phyloP scores from a whole-genome alignment of 2,888 invertebrate genomes.

The Drosophila kuntzei region DNA sequence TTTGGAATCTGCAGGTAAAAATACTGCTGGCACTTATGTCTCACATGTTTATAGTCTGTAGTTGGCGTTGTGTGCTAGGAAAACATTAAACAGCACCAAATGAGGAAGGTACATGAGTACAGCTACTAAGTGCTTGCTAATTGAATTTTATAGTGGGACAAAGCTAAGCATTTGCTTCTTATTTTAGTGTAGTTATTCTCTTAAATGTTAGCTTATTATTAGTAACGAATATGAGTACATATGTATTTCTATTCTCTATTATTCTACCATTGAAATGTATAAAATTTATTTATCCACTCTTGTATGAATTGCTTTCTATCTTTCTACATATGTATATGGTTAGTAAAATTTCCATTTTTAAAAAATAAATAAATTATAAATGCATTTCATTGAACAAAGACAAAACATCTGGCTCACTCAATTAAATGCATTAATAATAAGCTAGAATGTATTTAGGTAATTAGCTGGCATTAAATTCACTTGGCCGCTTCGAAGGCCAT shows the following conservation, averaged over 20 bases:
- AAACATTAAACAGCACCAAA: constrained; percentile 46
- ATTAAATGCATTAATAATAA: constrained; percentile 34
- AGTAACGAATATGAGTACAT: no score
- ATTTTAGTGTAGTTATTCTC: neutral
- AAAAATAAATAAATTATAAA: no score
- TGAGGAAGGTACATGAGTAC: constrained; percentile 8
- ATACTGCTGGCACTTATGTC: constrained; percentile 48
- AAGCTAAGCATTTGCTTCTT: neutral
- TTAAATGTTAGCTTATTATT: neutral
- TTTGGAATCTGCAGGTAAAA: constrained; percentile 51
- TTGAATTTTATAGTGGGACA: constrained; percentile 36
- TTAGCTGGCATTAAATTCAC: constrained; percentile 67
- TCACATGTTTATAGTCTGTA: constrained; percentile 53
- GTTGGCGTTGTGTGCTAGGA: constrained; percentile 12
- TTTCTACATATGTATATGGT: no score
- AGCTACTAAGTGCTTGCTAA: constrained; percentile 54
- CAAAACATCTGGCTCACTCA: neutral
- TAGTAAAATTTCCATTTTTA: no score
- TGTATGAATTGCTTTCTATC: no score
- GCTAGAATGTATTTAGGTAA: constrained; percentile 65
- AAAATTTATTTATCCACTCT: no score
- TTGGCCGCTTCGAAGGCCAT: constrained; percentile 46
- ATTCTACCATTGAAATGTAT: neutral
- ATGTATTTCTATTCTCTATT: no score
- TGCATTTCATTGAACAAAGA: neutral